Percentiles rank a stretch among this genome's conserved stretches.
Evolutionary conservation across 2,797 vertebrate genomes (phyloP).

Genomic region (Lophius americanus): DNA sequence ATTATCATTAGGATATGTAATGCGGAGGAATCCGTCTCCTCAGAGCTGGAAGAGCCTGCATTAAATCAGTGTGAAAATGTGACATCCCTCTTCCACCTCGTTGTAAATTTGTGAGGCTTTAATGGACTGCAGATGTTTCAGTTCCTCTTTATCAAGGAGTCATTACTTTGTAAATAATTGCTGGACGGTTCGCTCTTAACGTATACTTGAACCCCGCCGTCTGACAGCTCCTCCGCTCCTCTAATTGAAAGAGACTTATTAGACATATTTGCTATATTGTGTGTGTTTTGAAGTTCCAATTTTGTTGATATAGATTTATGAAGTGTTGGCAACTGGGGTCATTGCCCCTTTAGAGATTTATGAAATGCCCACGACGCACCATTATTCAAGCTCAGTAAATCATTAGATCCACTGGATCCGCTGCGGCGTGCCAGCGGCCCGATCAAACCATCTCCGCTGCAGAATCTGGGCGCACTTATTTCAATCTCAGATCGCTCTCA

Average conservation of each 20-base stretch:
- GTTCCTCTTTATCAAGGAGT: slow-evolving; percentile 73
- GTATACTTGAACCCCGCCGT: slow-evolving; percentile 66
- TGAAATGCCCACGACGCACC: slow-evolving; percentile 78
- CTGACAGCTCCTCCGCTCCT: slow-evolving; percentile 70
- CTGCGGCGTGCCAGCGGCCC: slow-evolving; percentile 63
- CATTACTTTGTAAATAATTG: slow-evolving; percentile 82
- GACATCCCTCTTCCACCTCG: slow-evolving; percentile 73
- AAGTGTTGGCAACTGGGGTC: slow-evolving; percentile 80
- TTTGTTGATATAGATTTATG: slow-evolving; percentile 82
- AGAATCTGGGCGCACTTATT: no score
- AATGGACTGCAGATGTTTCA: slow-evolving; percentile 77
- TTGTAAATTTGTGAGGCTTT: slow-evolving; percentile 75
- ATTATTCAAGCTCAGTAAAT: slow-evolving; percentile 78
- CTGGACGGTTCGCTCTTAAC: slow-evolving; percentile 66
- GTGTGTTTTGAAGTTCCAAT: slow-evolving; percentile 75
- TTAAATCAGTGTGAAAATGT: slow-evolving; percentile 72
- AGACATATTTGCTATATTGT: slow-evolving; percentile 64
- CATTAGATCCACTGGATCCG: slow-evolving; percentile 73
- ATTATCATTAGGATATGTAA: slow-evolving; percentile 60
- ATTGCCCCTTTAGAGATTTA: slow-evolving; percentile 81
- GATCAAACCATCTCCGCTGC: slow-evolving; percentile 65
- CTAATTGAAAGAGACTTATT: slow-evolving; percentile 73
- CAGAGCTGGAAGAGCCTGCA: slow-evolving; percentile 55
- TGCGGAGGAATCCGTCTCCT: slow-evolving; percentile 47
- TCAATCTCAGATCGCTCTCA: no score